Evolutionary conservation across 1,140 invertebrate species (phyloP).

Genomic region (Musca vetustissima): DNA sequence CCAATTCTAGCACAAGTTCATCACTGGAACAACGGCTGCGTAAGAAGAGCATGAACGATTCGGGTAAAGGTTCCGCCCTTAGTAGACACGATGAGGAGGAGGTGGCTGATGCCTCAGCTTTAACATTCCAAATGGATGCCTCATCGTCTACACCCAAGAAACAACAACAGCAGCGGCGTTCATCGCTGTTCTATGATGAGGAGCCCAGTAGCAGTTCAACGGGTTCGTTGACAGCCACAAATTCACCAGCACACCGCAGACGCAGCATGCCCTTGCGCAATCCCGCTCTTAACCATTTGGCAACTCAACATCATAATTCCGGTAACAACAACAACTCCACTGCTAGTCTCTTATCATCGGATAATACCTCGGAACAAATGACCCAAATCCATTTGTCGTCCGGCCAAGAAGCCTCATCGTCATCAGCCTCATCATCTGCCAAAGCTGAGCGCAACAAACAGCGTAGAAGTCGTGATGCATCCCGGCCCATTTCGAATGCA

Average conservation of each 20-base stretch:
- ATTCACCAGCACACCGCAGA: conserved; percentile 48
- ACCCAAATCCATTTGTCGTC: conserved; percentile 41
- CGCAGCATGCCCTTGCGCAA: conserved; percentile 49
- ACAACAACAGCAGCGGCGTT: conserved; percentile 34
- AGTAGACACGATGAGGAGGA: conserved; percentile 56
- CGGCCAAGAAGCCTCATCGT: conserved; percentile 1
- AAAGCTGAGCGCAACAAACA: conserved; percentile 30
- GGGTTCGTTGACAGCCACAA: conserved; percentile 43
- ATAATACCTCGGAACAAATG: conserved; percentile 50
- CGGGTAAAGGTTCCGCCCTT: conserved; percentile 58
- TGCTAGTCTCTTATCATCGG: conserved; percentile 45
- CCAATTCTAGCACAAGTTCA: conserved; percentile 42
- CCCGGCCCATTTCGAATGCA: conserved; percentile 41
- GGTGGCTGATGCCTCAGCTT: conserved; percentile 11
- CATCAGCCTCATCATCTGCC: background rate
- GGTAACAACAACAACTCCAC: conserved; percentile 35
- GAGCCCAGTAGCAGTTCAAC: conserved; percentile 46
- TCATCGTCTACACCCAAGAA: conserved; percentile 38
- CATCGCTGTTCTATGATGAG: conserved; percentile 46
- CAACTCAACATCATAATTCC: conserved; percentile 32
- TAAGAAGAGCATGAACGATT: conserved; percentile 56
- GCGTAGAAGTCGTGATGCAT: conserved; percentile 26
- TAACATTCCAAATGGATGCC: conserved; percentile 26
- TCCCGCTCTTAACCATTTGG: conserved; percentile 49
- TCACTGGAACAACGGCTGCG: conserved; percentile 50